Evolutionary conservation across 2,113 vertebrate species (phyloP), one percentile per base, ranked within the genome.

Genomic region (Uropsilus gracilis): DNA sequence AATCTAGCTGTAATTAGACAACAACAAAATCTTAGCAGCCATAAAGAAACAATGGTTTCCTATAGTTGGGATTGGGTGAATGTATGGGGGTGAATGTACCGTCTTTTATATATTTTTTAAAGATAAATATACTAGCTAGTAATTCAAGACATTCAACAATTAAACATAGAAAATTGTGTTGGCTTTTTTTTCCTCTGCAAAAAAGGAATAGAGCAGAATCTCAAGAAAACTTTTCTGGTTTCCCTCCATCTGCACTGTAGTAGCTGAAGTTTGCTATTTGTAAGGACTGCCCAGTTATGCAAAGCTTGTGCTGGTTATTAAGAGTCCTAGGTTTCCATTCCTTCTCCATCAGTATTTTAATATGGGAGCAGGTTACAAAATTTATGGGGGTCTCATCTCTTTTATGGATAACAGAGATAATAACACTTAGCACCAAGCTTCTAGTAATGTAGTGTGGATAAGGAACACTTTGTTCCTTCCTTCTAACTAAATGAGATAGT

Each of bases 51-150:
- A 86, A 69, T 90, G 44, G 80, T 92, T 92, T 94, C 34, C 55
- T 96, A 37, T 50, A 39, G 8, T n/a, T 83, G 44, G 39, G 44
- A 6, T 37, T 82, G 24, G 8, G 12, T n/a, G 59, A n/a, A n/a
- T 30, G 12, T n/a, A n/a, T 73, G 8, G 2, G 55, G 4, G 63
- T 13, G 37, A 26, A 9, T 63, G n/a, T n/a, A n/a, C n/a, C n/a
- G 68, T 68, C 16, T 96, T 93, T 89, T 53, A 76, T 28, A 92
- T n/a, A 91, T 66, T 90, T 95, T 90, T 95, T 42, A 46, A 82
- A 88, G 55, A 84, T 57, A 92, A 78, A 78, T 84, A 71, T 53
- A 37, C 50, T 59, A 88, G 53, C 66, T 92, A 95, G 64, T 73
- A 83, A 95, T 75, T 90, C 4, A 73, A n/a, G 88, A 64, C 28